These are phyloP conservation scores for Encarsia formosa DNA, from an alignment of 2,888 invertebrate genomes.

Conservation along the genomic window DNA sequence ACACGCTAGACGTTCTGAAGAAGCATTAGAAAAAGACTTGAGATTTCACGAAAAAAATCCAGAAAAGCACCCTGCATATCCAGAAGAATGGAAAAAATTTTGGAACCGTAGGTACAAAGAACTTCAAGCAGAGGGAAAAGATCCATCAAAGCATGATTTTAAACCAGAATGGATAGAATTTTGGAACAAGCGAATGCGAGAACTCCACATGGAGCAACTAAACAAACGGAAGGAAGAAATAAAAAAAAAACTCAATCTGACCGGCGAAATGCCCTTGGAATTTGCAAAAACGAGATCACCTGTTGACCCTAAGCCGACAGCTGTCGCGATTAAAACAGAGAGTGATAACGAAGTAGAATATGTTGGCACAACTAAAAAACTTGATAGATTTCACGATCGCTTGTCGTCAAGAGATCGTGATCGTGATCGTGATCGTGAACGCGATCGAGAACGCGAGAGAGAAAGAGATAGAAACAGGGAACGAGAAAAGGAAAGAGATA, in stretches of 20 bases:
- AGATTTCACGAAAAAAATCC: constrained; percentile 79
- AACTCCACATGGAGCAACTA: constrained; percentile 68
- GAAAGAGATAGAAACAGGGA: constrained; percentile 21
- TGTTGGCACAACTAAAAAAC: constrained; percentile 41
- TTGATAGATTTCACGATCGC: constrained; percentile 3
- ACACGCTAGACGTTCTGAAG: constrained; percentile 52
- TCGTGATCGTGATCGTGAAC: constrained; percentile 12
- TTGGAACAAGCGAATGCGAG: constrained; percentile 80
- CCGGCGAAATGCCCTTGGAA: constrained; percentile 49
- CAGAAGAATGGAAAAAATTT: constrained; percentile 86
- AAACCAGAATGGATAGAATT: constrained; percentile 85
- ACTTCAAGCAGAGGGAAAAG: constrained; percentile 68
- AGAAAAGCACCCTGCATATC: constrained; percentile 82
- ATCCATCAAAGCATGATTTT: constrained; percentile 77
- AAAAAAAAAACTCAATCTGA: constrained; percentile 58
- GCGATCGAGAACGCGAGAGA: constrained; percentile 18
- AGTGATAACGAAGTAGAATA: constrained; percentile 50
- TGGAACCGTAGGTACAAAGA: constrained; percentile 83
- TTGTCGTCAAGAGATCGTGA: constrained; percentile 3
- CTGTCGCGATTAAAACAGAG: constrained; percentile 28
- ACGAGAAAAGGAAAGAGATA: constrained; percentile 18
- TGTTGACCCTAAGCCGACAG: constrained; percentile 7
- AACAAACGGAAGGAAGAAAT: constrained; percentile 65
- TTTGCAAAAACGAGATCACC: constrained; percentile 5
- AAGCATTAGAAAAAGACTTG: constrained; percentile 61